Evolutionary conservation across 2,888 invertebrate genomes (phyloP).

Genomic region (Amitus sp.): DNA sequence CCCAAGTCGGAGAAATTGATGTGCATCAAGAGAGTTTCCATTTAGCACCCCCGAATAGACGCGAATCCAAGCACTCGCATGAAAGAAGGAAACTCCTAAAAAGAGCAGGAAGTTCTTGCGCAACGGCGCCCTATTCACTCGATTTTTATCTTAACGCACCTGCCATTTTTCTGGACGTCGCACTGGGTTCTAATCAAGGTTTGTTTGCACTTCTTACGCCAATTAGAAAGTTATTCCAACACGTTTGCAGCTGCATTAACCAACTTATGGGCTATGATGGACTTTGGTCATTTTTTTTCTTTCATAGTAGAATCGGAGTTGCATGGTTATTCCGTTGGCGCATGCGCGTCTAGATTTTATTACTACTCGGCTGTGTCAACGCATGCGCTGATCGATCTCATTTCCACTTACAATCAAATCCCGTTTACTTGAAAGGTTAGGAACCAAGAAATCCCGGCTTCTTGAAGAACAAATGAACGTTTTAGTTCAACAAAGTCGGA

Average conservation of each 20-base stretch:
- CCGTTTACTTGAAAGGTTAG: no score
- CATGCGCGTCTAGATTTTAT: no score
- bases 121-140: constrained; percentile 10
- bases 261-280: neutral
- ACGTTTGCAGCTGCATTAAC: neutral
- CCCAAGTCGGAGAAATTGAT: constrained; percentile 30
- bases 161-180: neutral
- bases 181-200: neutral
- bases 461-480: no score
- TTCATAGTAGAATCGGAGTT: no score
- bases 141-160: constrained; percentile 5
- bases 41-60: constrained; percentile 26
- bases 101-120: constrained; percentile 11
- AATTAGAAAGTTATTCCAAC: neutral
- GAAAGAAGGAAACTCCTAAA: constrained; percentile 3
- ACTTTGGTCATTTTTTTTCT: no score
- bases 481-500: no score
- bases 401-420: no score
- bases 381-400: no score
- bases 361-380: no score
- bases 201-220: neutral
- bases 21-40: constrained; percentile 30
- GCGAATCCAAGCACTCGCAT: constrained; percentile 15
- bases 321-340: no score
- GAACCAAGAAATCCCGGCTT: no score